Percentiles rank a stretch among this genome's conserved stretches.
Conservation (phyloP, 2,888 invertebrate species). For the Rutpela maculata region DNA sequence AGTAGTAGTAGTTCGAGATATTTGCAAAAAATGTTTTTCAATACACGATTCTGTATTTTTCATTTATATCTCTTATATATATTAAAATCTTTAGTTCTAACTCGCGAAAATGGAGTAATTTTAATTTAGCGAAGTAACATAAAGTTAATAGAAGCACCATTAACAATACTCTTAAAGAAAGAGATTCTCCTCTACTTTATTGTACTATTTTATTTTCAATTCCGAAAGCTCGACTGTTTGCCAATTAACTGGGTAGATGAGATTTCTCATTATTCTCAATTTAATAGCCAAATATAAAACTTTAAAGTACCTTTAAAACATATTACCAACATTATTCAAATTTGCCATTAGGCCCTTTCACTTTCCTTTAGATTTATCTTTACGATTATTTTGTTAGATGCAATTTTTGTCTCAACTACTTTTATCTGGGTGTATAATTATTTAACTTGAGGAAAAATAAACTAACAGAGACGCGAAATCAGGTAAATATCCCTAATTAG, state of each 20-base stretch:
- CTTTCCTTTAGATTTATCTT: not conserved
- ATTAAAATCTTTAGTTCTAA: no score
- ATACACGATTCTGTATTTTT: no score
- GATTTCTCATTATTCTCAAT: conserved; percentile 2
- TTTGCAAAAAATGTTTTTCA: no score
- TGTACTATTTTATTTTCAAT: not conserved
- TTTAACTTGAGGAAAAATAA: no score
- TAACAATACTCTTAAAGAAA: not conserved
- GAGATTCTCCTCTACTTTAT: not conserved
- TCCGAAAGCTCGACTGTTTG: not conserved
- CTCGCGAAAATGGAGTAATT: not conserved
- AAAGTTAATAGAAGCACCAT: not conserved
- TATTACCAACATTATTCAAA: not conserved
- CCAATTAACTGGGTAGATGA: not conserved
- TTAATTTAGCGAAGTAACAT: not conserved
- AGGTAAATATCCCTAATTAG: no score
- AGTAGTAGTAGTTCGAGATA: no score
- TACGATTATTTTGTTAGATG: not conserved
- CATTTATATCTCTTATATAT: no score
- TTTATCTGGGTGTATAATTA: no score
- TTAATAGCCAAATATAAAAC: conserved; percentile 1
- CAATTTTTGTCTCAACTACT: not conserved
- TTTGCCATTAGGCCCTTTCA: not conserved
- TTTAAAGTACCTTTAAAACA: not conserved
- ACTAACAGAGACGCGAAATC: no score